Conservation (phyloP, 2,113 vertebrate genomes). For the Spheniscus mendiculus region DNA sequence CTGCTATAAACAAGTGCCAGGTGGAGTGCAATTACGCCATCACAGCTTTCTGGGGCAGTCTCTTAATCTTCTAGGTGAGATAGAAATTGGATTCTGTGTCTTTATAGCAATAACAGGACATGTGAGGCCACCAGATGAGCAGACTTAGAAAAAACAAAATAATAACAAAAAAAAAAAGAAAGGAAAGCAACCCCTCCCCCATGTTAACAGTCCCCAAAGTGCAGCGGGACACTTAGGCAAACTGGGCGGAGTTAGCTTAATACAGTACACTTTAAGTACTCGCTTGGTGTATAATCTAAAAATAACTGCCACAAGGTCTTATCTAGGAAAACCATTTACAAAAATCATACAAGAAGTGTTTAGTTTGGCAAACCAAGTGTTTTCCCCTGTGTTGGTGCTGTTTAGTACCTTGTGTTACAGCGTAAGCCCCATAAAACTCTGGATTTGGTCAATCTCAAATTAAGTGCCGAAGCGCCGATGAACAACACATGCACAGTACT, state of each 20-base stretch:
- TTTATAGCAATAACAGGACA: not conserved
- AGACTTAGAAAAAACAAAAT: not conserved
- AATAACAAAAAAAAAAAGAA: not conserved
- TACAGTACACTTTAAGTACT: not conserved
- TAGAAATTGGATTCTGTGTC: not conserved
- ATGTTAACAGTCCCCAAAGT: not conserved
- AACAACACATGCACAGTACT: not conserved
- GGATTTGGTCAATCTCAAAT: not conserved
- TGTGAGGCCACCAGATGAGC: not conserved
- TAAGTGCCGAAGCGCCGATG: not conserved
- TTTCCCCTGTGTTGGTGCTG: not conserved
- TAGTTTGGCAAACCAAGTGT: not conserved
- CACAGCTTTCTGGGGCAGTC: not conserved
- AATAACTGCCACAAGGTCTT: not conserved
- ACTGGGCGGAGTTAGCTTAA: not conserved
- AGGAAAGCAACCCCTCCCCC: not conserved
- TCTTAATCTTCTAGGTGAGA: not conserved
- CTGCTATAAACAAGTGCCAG: not conserved
- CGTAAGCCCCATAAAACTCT: not conserved
- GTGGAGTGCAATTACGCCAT: not conserved
- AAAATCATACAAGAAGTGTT: not conserved
- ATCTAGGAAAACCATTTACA: not conserved
- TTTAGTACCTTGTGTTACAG: not conserved
- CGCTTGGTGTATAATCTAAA: not conserved
- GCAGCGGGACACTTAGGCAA: not conserved